Evolutionary conservation across 2,888 invertebrate genomes (phyloP), one percentile per base, ranked within the genome.

Genomic region (Diachrysia chrysitis): DNA sequence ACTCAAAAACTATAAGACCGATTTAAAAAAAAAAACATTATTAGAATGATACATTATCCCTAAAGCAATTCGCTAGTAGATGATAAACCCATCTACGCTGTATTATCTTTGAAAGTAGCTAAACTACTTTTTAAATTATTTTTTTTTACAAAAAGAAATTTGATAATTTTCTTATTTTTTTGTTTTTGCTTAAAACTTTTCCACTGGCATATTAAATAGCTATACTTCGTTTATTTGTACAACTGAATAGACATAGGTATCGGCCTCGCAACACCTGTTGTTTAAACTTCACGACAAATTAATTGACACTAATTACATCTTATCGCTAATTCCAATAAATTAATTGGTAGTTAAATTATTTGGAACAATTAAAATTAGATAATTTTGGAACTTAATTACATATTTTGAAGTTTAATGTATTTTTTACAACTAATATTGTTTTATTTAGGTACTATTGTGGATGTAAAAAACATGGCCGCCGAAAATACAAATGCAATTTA

Each of bases 251-350:
- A 17, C 0, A 0, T 2, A 63, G 70, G 74, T 62, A 32, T 0
- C 0, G 58, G 2, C 70, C 75, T 72, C 75, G 70, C 0, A 1
- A 0, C 1, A 35, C 10, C 71, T 58, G 17, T 62, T 72, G 75
- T 56, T 10, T 35, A 59, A 69, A 74, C 55, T 29, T 46, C 10
- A 17, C 6, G 0, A 42, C 51, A 61, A 66, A 71, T 10, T 32
- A 54, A 6, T 6, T 6, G 42, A 7, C 5, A n/a, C 17, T 53
- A 37, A 35, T 61, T 37, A n/a, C n/a, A n/a, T 10, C 6, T 53
- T 32, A 58, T 58, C 21, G 69, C 74, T 71, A 71, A 74, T 71
- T 69, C 17, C 29, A 16, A 4, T 69, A 37, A 66, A 73, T 59
- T 35, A 46, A 35, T 66, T 16, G 7, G 35, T 57, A 59, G 19